phyloP scores from a whole-genome alignment of 1,140 invertebrate genomes.

The Chymomyza costata region DNA sequence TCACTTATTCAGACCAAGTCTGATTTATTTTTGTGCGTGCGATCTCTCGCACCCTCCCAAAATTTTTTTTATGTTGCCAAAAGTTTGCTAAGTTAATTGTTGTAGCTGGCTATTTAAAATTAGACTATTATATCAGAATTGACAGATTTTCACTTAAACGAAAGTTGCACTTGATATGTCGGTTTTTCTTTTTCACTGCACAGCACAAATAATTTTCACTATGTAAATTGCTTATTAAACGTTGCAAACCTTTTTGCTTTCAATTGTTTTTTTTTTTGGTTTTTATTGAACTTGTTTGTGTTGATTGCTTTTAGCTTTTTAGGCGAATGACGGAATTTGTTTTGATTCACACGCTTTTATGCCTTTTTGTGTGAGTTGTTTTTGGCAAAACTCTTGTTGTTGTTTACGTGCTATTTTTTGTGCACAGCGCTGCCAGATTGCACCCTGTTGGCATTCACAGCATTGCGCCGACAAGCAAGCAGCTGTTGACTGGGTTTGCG shows the following conservation, averaged over 20 bases:
- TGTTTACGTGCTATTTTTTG: too few relatives aligned
- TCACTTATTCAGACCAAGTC: too few relatives aligned
- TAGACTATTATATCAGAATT: slow-evolving; percentile 40
- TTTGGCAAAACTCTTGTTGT: background rate
- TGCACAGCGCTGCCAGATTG: slow-evolving; percentile 10
- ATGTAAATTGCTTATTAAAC: slow-evolving; percentile 8
- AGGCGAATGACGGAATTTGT: slow-evolving; percentile 45
- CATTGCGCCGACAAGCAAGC: slow-evolving; percentile 1
- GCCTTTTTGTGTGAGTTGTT: slow-evolving; percentile 8
- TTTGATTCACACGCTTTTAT: slow-evolving; percentile 36
- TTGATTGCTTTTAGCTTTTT: slow-evolving; percentile 43
- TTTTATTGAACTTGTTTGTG: slow-evolving; percentile 39
- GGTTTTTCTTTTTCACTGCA: too few relatives aligned
- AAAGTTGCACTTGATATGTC: too few relatives aligned
- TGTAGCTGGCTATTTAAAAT: slow-evolving; percentile 37
- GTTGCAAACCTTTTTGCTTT: slow-evolving; percentile 1
- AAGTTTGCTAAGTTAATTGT: slow-evolving; percentile 44
- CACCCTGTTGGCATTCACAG: slow-evolving; percentile 1
- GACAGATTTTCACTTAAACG: too few relatives aligned
- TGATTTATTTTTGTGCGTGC: too few relatives aligned
- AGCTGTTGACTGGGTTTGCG: too few relatives aligned
- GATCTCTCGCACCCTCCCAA: slow-evolving; percentile 23
- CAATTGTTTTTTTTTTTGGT: slow-evolving; percentile 11
- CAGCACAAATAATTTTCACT: too few relatives aligned
- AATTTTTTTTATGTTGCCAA: slow-evolving; percentile 42